A percentile compares a stretch with the other conserved stretches of the same genome.
phyloP scores from a whole-genome alignment of 2,888 invertebrate species.

The Eilema sororculum region DNA sequence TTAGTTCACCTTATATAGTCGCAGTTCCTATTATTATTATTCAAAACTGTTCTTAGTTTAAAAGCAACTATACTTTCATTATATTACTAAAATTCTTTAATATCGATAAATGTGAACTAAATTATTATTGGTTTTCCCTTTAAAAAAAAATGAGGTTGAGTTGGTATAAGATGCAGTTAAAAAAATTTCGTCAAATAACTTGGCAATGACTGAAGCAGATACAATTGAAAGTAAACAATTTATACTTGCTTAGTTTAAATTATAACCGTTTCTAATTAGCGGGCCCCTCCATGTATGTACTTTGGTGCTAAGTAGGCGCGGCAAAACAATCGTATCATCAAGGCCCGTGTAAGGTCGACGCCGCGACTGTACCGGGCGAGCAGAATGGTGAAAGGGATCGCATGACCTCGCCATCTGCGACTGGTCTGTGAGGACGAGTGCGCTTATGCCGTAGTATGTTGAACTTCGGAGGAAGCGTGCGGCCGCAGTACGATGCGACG shows the following conservation, averaged over 20 bases:
- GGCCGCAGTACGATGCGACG: conserved; percentile 51
- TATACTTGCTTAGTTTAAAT: conserved; percentile 13
- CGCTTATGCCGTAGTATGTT: conserved; percentile 64
- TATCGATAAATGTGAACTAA: not conserved
- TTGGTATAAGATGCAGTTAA: not conserved
- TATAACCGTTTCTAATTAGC: conserved; percentile 48
- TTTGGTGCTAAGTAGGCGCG: conserved; percentile 56
- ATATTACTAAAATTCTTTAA: not conserved
- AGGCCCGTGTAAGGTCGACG: conserved; percentile 77
- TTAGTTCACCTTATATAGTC: no score
- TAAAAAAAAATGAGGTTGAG: not conserved
- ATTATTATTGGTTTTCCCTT: not conserved
- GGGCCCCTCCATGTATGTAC: conserved; percentile 47
- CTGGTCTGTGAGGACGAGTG: conserved; percentile 62
- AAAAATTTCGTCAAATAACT: not conserved
- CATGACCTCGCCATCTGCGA: conserved; percentile 77
- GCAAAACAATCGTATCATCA: conserved; percentile 71
- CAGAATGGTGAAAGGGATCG: conserved; percentile 82
- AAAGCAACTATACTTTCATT: not conserved
- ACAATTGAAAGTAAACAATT: not conserved
- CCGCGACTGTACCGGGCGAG: conserved; percentile 66
- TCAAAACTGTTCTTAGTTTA: not conserved
- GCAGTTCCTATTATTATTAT: not conserved
- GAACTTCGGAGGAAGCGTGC: conserved; percentile 61
- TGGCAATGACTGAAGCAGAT: not conserved